A percentile compares a stretch with the other conserved stretches of the same genome.
Evolutionary conservation across 2,888 invertebrate species (phyloP).

Genomic region (Dilophus febrilis): DNA sequence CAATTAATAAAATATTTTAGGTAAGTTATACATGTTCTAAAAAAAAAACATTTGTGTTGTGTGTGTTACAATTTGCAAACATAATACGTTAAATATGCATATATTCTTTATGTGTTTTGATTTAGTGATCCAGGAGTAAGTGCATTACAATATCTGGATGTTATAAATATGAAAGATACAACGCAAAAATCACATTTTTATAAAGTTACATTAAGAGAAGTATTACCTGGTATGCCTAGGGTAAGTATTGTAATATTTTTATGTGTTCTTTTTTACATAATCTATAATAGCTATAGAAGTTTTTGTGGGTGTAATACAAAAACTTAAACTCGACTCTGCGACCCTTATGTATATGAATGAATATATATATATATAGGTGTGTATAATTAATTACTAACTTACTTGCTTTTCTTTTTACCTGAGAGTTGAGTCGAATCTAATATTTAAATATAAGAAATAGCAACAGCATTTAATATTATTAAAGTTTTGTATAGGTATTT

Average conservation of each 20-base stretch:
- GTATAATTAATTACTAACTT: no score
- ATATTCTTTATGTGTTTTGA: slow-evolving; percentile 5
- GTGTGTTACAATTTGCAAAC: no score
- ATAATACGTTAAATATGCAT: no score
- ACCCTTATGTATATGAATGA: not conserved
- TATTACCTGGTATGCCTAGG: slow-evolving; percentile 74
- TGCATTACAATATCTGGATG: slow-evolving; percentile 84
- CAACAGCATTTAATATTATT: not conserved
- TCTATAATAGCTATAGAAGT: not conserved
- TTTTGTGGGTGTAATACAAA: not conserved
- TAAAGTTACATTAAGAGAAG: slow-evolving; percentile 68
- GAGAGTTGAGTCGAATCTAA: not conserved
- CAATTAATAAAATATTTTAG: slow-evolving; percentile 80
- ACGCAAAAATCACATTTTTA: slow-evolving; percentile 81
- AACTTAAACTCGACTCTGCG: no score
- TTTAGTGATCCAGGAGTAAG: slow-evolving; percentile 73
- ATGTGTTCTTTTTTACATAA: not conserved
- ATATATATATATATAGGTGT: no score
- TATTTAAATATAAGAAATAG: not conserved
- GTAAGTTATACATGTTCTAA: no score
- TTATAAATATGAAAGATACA: slow-evolving; percentile 81
- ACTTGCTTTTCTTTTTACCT: no score
- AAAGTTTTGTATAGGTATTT: no score
- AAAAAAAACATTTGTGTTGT: no score
- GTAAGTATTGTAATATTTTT: slow-evolving; percentile 35